Conservation (phyloP, 1,140 invertebrate species). For the Frieseomelitta varia region DNA sequence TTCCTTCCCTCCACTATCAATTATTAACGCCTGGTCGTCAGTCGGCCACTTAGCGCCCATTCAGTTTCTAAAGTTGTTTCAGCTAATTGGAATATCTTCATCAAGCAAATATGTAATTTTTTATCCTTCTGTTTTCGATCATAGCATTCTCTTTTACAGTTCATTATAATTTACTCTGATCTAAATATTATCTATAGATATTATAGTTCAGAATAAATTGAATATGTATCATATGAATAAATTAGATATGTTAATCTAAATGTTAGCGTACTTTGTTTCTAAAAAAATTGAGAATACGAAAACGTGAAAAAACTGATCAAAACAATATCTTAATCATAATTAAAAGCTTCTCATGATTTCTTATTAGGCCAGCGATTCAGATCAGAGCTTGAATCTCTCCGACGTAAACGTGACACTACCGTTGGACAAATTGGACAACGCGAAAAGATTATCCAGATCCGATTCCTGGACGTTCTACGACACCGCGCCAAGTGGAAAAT, state of each 20-base stretch:
- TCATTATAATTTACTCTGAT: not conserved
- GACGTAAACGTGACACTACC: conserved; percentile 56
- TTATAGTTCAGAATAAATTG: not conserved
- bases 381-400: conserved; percentile 75
- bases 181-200: no score
- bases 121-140: no score
- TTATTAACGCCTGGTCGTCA: not conserved
- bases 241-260: not conserved
- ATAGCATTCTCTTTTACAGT: not conserved
- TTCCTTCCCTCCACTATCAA: not conserved
- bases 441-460: conserved; percentile 77
- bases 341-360: not conserved
- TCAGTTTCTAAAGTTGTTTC: not conserved
- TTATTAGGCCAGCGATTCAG: conserved; percentile 76
- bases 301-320: no score
- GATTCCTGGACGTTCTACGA: conserved; percentile 85
- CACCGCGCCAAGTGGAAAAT: conserved; percentile 53
- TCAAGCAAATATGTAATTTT: not conserved
- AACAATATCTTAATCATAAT: not conserved
- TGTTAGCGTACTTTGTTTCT: not conserved
- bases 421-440: conserved; percentile 49
- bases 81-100: not conserved
- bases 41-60: not conserved
- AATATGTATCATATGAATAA: not conserved
- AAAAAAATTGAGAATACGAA: not conserved